phyloP scores from a whole-genome alignment of 2,113 vertebrate genomes.

The Poeciliopsis turrubarensis region DNA sequence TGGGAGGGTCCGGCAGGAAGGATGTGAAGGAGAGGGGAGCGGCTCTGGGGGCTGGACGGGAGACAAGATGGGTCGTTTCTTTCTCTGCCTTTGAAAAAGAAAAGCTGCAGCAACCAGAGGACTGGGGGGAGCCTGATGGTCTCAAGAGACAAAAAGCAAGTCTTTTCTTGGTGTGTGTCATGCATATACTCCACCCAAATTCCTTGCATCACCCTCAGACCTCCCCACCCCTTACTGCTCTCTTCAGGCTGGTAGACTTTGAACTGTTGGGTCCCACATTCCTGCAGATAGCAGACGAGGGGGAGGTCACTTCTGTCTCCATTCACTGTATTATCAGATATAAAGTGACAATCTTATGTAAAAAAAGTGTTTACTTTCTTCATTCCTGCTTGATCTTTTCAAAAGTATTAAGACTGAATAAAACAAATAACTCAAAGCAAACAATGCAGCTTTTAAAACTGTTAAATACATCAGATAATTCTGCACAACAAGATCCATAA shows the following conservation, averaged over 20 bases:
- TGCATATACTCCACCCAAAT: constrained; percentile 58
- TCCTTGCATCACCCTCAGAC: constrained; percentile 37
- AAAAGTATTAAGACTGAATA: not conserved
- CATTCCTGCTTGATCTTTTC: not conserved
- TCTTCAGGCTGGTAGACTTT: constrained; percentile 49
- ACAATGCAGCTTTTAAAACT: not conserved
- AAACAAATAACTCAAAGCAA: not conserved
- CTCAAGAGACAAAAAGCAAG: constrained; percentile 59
- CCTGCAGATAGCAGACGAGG: constrained; percentile 17
- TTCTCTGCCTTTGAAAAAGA: constrained; percentile 41
- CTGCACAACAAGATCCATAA: no score
- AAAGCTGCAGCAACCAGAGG: constrained; percentile 6
- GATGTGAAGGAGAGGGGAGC: constrained; percentile 27
- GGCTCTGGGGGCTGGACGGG: constrained; percentile 14
- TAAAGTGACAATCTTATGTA: not conserved
- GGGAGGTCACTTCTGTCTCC: constrained; percentile 1
- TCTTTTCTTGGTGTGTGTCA: constrained; percentile 45
- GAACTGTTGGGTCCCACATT: constrained; percentile 55
- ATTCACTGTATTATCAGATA: constrained; percentile 5
- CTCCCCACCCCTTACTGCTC: constrained; percentile 20
- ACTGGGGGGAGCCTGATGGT: constrained; percentile 30
- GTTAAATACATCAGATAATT: not conserved
- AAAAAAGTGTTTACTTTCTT: not conserved
- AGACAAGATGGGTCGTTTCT: constrained; percentile 38
- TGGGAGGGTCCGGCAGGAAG: not conserved